Base-by-base conservation (phyloP, 2,797 vertebrate species). In the Microctenopoma steveboyesi region DNA sequence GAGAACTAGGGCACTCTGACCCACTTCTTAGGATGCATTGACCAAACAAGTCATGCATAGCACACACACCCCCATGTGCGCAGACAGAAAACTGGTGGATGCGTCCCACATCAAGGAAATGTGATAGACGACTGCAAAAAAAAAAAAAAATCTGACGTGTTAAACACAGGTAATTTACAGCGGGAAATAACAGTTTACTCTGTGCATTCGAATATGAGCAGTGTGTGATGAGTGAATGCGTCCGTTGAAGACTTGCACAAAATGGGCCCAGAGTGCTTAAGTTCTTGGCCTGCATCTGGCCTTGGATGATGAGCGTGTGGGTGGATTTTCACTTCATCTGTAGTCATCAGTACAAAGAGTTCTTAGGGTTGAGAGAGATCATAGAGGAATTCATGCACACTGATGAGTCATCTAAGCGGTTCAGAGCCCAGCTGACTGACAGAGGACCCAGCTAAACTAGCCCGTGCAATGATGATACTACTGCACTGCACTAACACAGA, bases 1-100 rank as follows among this genome's bases (percentile, higher is more conserved):
- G 81, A 86, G 78, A 93, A 91, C 91, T 91, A 89, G 93, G 93
- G 90, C 92, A 81, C 89, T 83, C 81, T 92, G 92, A 94, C 92
- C 93, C 88, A 93, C 87, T 94, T 94, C 85, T 84, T 86, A 88
- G 85, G 87, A 89, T 87, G 88, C 91, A 92, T 76, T 89, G 89
- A 91, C 90, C 89, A 91, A 91, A 92, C 86, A 80, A 90, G 79
- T 81, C 86, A 88, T 86, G 81, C 86, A 84, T 69, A 81, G 81
- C 67, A 54, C 64, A 70, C 79, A 78, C 77, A 37, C 79, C 68
- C 84, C 65, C 54, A 18, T 70, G 72, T 70, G 18, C 58, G 16
- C 61, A 18, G 54, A 13, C 66, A 72, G 35, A 84, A 72, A 13
- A 78, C 35, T 54, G 12, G 43, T 59, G 74, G 51, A 81, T 74